Conservation (phyloP, 1,140 invertebrate species). For the Drosophila seguyi region DNA sequence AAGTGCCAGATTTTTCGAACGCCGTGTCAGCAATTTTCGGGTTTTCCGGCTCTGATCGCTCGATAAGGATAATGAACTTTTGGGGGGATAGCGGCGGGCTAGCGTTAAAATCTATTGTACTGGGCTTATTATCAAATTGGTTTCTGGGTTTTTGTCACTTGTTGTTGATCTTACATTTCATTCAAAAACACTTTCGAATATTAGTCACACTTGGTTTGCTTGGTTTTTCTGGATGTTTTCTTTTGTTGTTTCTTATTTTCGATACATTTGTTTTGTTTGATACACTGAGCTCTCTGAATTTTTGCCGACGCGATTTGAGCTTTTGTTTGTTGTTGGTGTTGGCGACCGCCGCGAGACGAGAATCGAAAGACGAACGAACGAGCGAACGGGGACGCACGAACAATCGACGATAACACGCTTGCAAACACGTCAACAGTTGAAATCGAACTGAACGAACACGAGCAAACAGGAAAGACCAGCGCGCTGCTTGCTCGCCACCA, state of each 20-base stretch:
- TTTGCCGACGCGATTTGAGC: constrained; percentile 72
- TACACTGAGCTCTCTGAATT: constrained; percentile 30
- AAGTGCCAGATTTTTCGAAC: constrained; percentile 68
- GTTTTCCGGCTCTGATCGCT: constrained; percentile 38
- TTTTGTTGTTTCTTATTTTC: constrained; percentile 13
- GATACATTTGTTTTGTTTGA: neutral
- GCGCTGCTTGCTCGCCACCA: constrained; percentile 35
- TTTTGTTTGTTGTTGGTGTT: constrained; percentile 55
- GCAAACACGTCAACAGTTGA: constrained; percentile 85
- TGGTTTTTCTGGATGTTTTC: constrained; percentile 30
- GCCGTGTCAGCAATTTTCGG: constrained; percentile 37
- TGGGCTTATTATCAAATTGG: constrained; percentile 7
- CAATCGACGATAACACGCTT: constrained; percentile 54
- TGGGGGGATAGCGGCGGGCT: constrained; percentile 12
- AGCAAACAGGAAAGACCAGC: constrained; percentile 79
- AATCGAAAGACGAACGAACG: constrained; percentile 56
- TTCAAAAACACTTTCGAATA: constrained; percentile 26
- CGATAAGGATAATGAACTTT: constrained; percentile 52
- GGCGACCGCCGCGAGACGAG: constrained; percentile 52
- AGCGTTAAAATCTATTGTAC: constrained; percentile 19
- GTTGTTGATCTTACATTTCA: constrained; percentile 38
- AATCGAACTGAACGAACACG: constrained; percentile 80
- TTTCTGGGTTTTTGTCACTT: constrained; percentile 34
- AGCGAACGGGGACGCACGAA: constrained; percentile 40
- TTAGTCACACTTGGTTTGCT: constrained; percentile 19